Evolutionary conservation across 1,140 invertebrate species (phyloP).

Genomic region (Halesus radiatus): DNA sequence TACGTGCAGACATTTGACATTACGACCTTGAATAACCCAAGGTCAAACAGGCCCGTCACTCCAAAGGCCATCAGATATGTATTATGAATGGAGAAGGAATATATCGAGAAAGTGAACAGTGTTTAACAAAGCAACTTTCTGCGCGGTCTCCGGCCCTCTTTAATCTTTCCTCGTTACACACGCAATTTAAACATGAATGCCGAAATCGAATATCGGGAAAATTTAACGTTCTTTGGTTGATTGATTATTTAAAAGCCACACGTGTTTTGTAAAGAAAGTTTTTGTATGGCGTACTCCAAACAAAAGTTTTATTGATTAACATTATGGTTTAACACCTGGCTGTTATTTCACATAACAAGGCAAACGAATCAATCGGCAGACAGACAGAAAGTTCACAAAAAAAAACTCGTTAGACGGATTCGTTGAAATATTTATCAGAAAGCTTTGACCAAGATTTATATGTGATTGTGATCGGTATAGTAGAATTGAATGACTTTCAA

Average conservation of each 20-base stretch:
- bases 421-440: no score
- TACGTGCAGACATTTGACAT: background rate
- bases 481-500: no score
- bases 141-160: background rate
- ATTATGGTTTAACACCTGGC: background rate
- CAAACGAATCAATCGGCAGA: background rate
- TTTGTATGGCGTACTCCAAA: background rate
- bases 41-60: background rate
- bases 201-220: background rate
- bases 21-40: background rate
- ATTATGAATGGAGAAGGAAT: background rate
- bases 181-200: background rate
- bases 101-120: background rate
- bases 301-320: background rate
- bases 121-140: slow-evolving; percentile 10
- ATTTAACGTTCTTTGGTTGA: background rate
- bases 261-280: background rate
- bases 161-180: slow-evolving; percentile 8
- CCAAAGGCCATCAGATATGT: background rate
- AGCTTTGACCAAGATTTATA: no score
- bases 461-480: no score
- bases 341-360: background rate
- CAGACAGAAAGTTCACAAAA: no score
- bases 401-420: no score
- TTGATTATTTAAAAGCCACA: background rate